Base-by-base conservation (phyloP, 1,140 invertebrate genomes). In the Philotrypesis tridentata region DNA sequence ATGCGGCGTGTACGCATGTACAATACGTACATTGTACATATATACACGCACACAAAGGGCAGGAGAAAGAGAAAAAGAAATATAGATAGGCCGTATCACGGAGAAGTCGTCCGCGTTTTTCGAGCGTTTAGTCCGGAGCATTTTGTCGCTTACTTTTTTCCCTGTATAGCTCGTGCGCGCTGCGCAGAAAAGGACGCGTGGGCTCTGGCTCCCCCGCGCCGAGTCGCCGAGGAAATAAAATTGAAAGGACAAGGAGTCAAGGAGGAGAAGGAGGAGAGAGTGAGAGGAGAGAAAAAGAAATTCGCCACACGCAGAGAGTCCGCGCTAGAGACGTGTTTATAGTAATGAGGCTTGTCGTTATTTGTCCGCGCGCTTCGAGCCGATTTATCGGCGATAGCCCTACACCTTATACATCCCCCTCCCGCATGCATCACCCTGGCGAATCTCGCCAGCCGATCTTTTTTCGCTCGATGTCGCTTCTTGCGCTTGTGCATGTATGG, bases 341-440 rank as follows among this genome's bases (percentile, higher is more conserved):
- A 91, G 90, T 91, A 91, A 91, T 91, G 89, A 90, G 89, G 87
- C 89, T 90, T 91, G 90, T 91, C 90, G 90, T 91, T 91, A 91
- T 91, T 91, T 91, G 90, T 91, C 89, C 89, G 85, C 23, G 67
- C 87, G 85, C 88, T 87, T 7, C 61, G 85, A 89, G 48, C 21
- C 48, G 89, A 91, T 90, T 91, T 91, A 91, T 90, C 88, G 89
- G 88, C 88, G 88, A 91, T 91, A 89, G 87, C 87, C 63, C 37
- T 71, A 37, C 63, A 55, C 48, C 48, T 55, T 55, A 55, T n/a
- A 55, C 7, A 55, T 55, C 63, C 63, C n/a, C 63, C 25, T 65
- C 63, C 63, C 63, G 23, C 27, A 65, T 29, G 48, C 48, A 55
- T 65, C 63, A 25, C 63, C 87, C 85, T 5, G 4, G 87, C 88